phyloP scores from a whole-genome alignment of 2,797 vertebrate species.

The Gastrophryne carolinensis region DNA sequence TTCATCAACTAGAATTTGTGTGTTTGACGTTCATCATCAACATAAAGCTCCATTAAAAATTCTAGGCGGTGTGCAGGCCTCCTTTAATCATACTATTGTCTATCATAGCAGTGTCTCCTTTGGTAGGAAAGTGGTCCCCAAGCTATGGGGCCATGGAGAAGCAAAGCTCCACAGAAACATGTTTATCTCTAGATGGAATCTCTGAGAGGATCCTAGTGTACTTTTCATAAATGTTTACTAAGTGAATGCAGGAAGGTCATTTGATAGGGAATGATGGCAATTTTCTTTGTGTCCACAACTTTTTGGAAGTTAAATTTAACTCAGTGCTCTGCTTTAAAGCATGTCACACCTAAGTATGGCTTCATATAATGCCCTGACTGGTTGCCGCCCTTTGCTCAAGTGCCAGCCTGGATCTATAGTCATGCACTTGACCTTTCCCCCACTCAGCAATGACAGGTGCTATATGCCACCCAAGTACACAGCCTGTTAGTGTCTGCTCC shows the following conservation, averaged over 20 bases:
- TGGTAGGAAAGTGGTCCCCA: neutral
- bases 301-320: too few relatives aligned
- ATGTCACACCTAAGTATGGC: too few relatives aligned
- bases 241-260: neutral
- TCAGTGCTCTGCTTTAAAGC: too few relatives aligned
- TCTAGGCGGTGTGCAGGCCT: neutral
- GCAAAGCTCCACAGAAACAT: neutral
- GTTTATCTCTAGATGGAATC: constrained; percentile 5
- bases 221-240: constrained; percentile 2
- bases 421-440: too few relatives aligned
- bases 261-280: too few relatives aligned
- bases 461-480: too few relatives aligned
- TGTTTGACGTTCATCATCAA: constrained; percentile 36
- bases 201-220: neutral
- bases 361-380: too few relatives aligned
- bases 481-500: too few relatives aligned
- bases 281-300: too few relatives aligned
- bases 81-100: constrained; percentile 6
- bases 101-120: constrained; percentile 1
- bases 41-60: constrained; percentile 30
- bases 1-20: constrained; percentile 30
- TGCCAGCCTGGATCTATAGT: too few relatives aligned
- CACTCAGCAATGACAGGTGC: too few relatives aligned
- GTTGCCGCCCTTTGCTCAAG: too few relatives aligned
- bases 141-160: neutral